Base-by-base conservation (phyloP, 2,888 invertebrate species). In the Pediacus dermestoides region DNA sequence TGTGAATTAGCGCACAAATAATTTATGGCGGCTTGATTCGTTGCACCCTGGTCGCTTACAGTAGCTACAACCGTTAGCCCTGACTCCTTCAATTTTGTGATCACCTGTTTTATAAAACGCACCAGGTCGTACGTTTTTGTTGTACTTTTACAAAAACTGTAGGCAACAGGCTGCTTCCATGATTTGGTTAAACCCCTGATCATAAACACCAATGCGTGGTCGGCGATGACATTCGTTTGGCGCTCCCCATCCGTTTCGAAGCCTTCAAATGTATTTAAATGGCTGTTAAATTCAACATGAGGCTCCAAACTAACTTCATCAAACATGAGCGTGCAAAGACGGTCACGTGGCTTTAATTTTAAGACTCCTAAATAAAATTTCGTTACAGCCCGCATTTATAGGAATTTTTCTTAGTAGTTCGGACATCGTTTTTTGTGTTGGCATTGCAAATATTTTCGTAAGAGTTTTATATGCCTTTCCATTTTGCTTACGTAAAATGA, bases 1-100 rank as follows among this genome's bases (percentile, higher is more conserved):
- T n/a, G n/a, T n/a, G n/a, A n/a, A n/a, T n/a, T n/a, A n/a, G n/a
- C n/a, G n/a, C n/a, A n/a, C n/a, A n/a, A n/a, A n/a, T n/a, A n/a
- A n/a, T 18, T 18, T 18, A 57, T 45, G 6, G 52, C 54, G 13
- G 48, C 39, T 28, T 26, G 30, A 44, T 60, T 61, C 9, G 48
- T 49, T 2, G 51, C 32, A 9, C 55, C 58, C 37, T 59, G 58
- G 37, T 60, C 59, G 44, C 46, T 57, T 21, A 58, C 44, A 4
- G 55, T 55, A 7, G 56, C 56, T n/a, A 57, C 41, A 15, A 58
- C 38, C 16, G 30, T 30, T 2, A 59, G 34, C 1, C 57, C 58
- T 16, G 44, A 32, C 4, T 37, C 22, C 27, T 43, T 35, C 13
- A 48, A 30, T 16, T 33, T 27, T 37, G 33, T 42, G 22, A 58